phyloP scores from a whole-genome alignment of 2,888 invertebrate species.

The Caenorhabditis zanzibari region DNA sequence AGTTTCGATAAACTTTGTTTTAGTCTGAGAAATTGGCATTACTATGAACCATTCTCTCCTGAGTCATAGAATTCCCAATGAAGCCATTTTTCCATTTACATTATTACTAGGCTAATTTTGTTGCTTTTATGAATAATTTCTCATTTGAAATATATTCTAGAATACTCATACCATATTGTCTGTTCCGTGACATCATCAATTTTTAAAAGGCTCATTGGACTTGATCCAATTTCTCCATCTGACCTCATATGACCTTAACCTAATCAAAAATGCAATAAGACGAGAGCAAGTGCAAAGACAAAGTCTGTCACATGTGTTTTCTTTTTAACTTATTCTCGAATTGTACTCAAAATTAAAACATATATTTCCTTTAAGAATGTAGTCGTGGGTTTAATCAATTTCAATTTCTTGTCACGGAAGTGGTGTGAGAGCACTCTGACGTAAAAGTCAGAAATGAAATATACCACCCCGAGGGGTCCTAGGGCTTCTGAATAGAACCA shows the following conservation, averaged over 20 bases:
- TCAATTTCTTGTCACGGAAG: conserved; percentile 39
- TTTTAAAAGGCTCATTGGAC: conserved; percentile 35
- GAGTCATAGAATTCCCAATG: background rate
- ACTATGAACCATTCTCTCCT: too few species aligned
- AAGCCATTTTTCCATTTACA: too few species aligned
- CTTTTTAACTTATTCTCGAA: conserved; percentile 1
- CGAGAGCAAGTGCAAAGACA: conserved; percentile 31
- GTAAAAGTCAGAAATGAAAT: conserved; percentile 8
- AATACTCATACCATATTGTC: background rate
- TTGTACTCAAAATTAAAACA: conserved; percentile 1
- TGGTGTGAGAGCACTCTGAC: conserved; percentile 22
- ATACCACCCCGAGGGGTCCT: conserved; percentile 34
- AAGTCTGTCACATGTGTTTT: background rate
- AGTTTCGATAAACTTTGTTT: background rate
- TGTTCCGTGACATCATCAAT: conserved; percentile 26
- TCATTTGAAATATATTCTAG: background rate
- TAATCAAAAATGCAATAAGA: conserved; percentile 47
- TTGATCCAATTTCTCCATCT: conserved; percentile 35
- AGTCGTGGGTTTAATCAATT: background rate
- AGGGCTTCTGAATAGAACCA: conserved; percentile 55
- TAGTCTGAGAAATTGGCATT: too few species aligned
- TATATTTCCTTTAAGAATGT: background rate
- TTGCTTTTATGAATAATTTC: too few species aligned
- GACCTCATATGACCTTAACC: conserved; percentile 53
- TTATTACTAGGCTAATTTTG: too few species aligned